phyloP scores from a whole-genome alignment of 2,888 invertebrate species.

The Myathropa florea region DNA sequence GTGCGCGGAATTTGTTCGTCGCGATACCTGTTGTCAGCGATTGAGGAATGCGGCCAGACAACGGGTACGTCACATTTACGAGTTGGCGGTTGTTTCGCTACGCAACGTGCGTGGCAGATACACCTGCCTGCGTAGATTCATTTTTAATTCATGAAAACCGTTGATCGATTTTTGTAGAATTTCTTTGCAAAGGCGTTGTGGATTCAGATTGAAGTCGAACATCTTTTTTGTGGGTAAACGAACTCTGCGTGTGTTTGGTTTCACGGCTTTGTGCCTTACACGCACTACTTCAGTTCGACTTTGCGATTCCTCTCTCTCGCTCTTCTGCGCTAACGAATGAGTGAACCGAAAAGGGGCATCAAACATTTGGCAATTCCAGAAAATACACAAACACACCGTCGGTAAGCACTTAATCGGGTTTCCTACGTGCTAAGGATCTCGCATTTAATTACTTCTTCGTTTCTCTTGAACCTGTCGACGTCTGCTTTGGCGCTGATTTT shows the following conservation, averaged over 20 bases:
- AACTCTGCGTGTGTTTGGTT: background rate
- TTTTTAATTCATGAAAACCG: conserved; percentile 14
- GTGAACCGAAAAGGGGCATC: background rate
- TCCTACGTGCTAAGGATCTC: background rate
- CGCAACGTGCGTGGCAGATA: conserved; percentile 1
- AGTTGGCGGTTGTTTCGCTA: background rate
- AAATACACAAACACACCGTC: background rate
- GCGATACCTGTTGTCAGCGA: background rate
- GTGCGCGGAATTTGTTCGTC: background rate
- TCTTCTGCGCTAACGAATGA: background rate
- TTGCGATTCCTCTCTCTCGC: background rate
- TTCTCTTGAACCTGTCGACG: background rate
- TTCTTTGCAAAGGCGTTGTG: background rate
- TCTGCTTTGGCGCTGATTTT: background rate
- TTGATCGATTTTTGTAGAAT: conserved; percentile 2
- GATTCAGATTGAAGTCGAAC: background rate
- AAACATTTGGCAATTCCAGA: background rate
- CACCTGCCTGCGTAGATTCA: background rate
- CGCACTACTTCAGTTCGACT: background rate
- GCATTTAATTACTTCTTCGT: background rate
- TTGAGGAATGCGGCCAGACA: background rate
- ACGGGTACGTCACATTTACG: background rate
- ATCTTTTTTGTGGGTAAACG: background rate
- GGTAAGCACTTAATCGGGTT: background rate
- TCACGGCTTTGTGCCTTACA: background rate